A percentile compares a stretch with the other conserved stretches of the same genome.
Evolutionary conservation across 2,113 vertebrate species (phyloP).

Genomic region (Phaetusa simplex): DNA sequence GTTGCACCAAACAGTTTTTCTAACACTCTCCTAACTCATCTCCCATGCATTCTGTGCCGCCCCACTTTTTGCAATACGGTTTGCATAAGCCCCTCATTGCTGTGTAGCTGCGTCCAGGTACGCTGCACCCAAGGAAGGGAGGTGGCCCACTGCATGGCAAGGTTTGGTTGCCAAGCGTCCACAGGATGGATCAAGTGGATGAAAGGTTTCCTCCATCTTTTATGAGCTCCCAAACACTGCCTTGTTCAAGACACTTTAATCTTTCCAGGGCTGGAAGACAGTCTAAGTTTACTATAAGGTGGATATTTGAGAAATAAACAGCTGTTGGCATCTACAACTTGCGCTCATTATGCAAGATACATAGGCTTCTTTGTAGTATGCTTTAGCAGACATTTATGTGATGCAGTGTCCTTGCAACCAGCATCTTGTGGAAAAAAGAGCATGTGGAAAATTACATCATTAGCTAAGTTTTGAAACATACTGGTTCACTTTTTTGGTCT

Average conservation of each 20-base stretch:
- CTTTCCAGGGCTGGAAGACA: not conserved
- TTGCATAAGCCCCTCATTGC: not conserved
- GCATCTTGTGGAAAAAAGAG: slow-evolving; percentile 16
- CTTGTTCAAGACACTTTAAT: not conserved
- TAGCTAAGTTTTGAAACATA: not conserved
- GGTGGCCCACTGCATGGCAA: not conserved
- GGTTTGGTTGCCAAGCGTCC: not conserved
- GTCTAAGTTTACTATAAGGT: not conserved
- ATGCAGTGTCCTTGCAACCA: not conserved
- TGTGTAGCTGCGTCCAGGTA: not conserved
- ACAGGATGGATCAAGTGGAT: not conserved
- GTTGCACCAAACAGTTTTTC: not conserved
- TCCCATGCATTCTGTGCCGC: not conserved
- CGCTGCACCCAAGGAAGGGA: not conserved
- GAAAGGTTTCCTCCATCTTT: not conserved
- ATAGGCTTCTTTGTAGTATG: not conserved
- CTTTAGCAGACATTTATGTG: not conserved
- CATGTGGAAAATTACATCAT: slow-evolving; percentile 58
- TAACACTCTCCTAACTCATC: not conserved
- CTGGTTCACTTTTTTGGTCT: not conserved
- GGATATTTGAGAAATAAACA: not conserved
- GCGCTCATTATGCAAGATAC: not conserved
- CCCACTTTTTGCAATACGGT: not conserved
- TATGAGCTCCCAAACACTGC: not conserved
- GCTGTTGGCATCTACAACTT: not conserved